Base-by-base conservation (phyloP, 1,140 invertebrate genomes). In the Trachymyrmex septentrionalis region DNA sequence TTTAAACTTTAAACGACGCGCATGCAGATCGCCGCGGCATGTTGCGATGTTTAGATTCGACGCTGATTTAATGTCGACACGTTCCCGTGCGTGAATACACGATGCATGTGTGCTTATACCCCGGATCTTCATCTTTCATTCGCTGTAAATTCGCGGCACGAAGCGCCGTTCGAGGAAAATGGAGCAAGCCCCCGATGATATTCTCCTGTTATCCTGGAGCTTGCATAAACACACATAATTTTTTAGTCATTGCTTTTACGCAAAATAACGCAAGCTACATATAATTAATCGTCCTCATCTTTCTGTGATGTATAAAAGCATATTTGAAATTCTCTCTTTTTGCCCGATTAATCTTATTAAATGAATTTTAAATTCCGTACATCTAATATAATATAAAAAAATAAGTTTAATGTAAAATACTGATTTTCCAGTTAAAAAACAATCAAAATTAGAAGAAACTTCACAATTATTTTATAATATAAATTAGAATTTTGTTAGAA, bases 1-100 rank as follows among this genome's bases (percentile, higher is more conserved):
- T 88, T 89, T 86, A 89, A 88, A 59, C 80, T 88, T 89, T 86
- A 89, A 88, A 59, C 80, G 87, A 86, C 85, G 71, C 59, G 71
- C 59, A 50, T 64, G 73, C 81, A 64, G 27, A 88, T 85, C 87
- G 88, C 53, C 67, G 77, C 59, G 71, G 63, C 57, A 57, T 55
- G 53, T 59, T 81, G 78, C 81, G 86, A 48, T 89, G 73, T 89
- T 89, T 88, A 88, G 81, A 85, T 88, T 78, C 72, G 61, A 85
- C 77, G 66, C 69, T 88, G 88, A 89, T 89, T 89, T 89, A 89
- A 75, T 34, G 66, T 34, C 72, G 38, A 30, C 66, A 16, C 59
- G 59, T 84, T 34, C 21, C 82, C 30, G 72, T 30, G 44, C 72
- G 27, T 14, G 44, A 24, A 53, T 53, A 21, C 44, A 72, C 72